Base-by-base conservation (phyloP, 2,888 invertebrate species). In the Eulithis testata region DNA sequence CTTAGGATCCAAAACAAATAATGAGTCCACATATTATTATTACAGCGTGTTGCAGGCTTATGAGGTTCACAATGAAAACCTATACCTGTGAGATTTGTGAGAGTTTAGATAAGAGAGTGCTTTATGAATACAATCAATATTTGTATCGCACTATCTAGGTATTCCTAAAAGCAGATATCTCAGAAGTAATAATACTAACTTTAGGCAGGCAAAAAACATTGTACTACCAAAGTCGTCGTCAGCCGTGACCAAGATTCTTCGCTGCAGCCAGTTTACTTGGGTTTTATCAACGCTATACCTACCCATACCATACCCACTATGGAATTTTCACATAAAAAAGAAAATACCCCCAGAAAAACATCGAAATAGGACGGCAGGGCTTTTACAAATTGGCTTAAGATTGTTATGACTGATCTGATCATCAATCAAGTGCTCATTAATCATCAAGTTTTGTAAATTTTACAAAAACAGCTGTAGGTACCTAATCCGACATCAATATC, bases 191-290 rank as follows among this genome's bases (percentile, higher is more conserved):
- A 31, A 31, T 21, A 21, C 21, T 21, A 31, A 31, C 31, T 3
- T 31, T 31, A 31, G 31, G 3, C 5, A 31, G 31, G 31, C 31
- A 31, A 31, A 11, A 4, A 40, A 1, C 40, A 40, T 47, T 53
- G 27, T 14, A 63, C 37, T 57, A 14, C 56, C 43, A 43, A 49
- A 58, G 12, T 11, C 40, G 14, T 12, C 40, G 53, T 40, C 40
- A 40, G 11, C 53, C 40, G 37, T 63, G 63, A 49, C 63, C 54
- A 43, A 52, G 53, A 51, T 60, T 52, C 53, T 60, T 60, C n/a
- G 44, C 44, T 44, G 2, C 2, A 7, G 63, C 65, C 27, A 58
- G 50, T 31, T 31, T 31, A 31, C 31, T 31, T 31, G 6, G 31
- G 31, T 31, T 31, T 31, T 31, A 31, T 31, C 31, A 31, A 31